Base-by-base conservation (phyloP, 1,140 invertebrate species). In the Leptinotarsa defecta region DNA sequence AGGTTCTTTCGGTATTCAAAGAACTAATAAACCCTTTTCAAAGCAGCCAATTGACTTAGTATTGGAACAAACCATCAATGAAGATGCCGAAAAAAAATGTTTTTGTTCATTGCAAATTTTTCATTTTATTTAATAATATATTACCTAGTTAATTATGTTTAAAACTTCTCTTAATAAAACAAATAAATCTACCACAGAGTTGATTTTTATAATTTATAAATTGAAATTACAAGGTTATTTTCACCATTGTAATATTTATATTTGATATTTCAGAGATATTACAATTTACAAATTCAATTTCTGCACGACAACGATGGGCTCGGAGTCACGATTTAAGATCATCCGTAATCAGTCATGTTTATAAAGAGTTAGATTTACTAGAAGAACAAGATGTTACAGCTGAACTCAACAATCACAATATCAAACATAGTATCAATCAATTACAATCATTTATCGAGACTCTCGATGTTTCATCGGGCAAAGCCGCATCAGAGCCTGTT, bases 61-160 rank as follows among this genome's bases (percentile, higher is more conserved):
- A 15, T 27, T 83, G 0, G 81, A 84, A 71, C 81, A 82, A 78
- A 84, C 82, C 0, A 80, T 83, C 5, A 85, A 84, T 69, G 81
- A 80, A 34, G 83, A 85, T 79, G 83, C 80, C n/a, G 83, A 24
- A 24, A 24, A 24, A 24, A 3, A 4, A 24, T 4, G 0, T 24
- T 24, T 24, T 24, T 24, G 24, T 24, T 24, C 24, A 24, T 24
- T 24, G 24, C 24, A 24, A 24, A 24, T 24, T 24, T 24, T 24
- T 24, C 24, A 24, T 24, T 24, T 24, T 24, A 24, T 24, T 24
- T 24, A 24, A 24, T 24, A 24, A 24, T 24, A 24, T 24, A 24
- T 24, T 24, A 24, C 24, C 24, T 24, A 24, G 24, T 24, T 24
- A 24, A 24, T 24, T 24, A 24, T 24, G 24, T 24, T 3, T 24